These are phyloP conservation scores for Sylvilagus floridanus DNA, from an alignment of 2,797 vertebrate genomes.

Conservation along the genomic window DNA sequence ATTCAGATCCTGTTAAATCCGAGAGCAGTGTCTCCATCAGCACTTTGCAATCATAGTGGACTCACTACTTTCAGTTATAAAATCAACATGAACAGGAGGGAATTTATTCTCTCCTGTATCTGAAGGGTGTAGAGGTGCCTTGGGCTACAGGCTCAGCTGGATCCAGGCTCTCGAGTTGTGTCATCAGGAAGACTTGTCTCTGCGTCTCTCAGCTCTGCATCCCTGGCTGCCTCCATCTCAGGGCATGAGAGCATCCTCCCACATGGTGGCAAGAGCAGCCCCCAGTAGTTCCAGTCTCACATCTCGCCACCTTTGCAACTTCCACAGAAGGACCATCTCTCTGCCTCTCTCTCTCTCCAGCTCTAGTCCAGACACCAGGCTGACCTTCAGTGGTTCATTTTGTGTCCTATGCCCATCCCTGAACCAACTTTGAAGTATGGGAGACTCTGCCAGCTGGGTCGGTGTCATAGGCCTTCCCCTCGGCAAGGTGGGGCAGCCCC, in stretches of 20 bases:
- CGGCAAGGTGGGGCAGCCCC: not conserved
- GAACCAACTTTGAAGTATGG: not conserved
- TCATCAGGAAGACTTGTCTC: slow-evolving; percentile 9
- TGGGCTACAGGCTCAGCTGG: not conserved
- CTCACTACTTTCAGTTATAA: slow-evolving; percentile 32
- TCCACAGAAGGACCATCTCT: not conserved
- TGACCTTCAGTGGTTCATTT: not conserved
- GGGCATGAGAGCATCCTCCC: not conserved
- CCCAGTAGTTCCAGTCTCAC: not conserved
- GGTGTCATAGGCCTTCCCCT: not conserved
- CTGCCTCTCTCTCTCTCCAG: not conserved
- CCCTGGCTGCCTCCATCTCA: not conserved
- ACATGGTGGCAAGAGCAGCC: not conserved
- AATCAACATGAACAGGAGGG: not conserved
- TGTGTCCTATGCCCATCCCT: not conserved
- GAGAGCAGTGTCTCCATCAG: not conserved
- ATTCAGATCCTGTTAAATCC: not conserved
- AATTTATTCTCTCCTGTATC: not conserved
- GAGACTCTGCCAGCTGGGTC: not conserved
- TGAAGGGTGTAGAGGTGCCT: not conserved
- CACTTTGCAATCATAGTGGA: not conserved
- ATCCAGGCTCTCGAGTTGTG: not conserved
- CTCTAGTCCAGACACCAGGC: not conserved
- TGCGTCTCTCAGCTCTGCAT: not conserved
- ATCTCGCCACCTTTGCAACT: not conserved